These are phyloP conservation scores for Callitettix versicolor DNA, from an alignment of 1,140 invertebrate species.

Conservation along the genomic window DNA sequence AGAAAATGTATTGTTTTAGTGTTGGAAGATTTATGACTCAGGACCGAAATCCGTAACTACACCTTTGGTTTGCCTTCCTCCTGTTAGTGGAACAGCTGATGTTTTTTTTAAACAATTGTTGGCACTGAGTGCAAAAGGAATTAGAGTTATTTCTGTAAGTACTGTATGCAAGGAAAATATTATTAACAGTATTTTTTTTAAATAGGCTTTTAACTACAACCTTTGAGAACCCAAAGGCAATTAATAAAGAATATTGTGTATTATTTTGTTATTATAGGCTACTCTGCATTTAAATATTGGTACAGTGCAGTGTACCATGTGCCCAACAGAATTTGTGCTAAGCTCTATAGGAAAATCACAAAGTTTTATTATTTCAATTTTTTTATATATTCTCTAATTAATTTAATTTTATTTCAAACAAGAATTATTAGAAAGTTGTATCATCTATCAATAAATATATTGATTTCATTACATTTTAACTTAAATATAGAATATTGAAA, in stretches of 20 bases:
- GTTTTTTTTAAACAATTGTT: conserved; percentile 78
- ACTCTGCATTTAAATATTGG: no score
- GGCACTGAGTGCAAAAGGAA: conserved; percentile 62
- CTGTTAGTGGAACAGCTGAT: conserved; percentile 81
- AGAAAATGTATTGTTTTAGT: conserved; percentile 38
- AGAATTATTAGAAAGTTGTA: no score
- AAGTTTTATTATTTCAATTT: no score
- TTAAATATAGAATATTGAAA: no score
- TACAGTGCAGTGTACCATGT: no score
- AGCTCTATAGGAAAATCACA: no score
- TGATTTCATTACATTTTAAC: no score
- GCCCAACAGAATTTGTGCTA: no score
- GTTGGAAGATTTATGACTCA: conserved; percentile 81
- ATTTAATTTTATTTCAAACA: no score
- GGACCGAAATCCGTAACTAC: conserved; percentile 67
- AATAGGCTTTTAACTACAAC: neutral
- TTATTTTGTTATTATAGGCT: no score
- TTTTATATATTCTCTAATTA: no score
- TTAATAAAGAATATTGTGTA: neutral
- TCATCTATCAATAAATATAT: no score
- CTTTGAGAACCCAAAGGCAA: neutral
- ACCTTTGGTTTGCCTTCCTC: conserved; percentile 76
- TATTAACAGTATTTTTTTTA: neutral
- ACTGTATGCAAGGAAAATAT: neutral
- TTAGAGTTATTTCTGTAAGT: conserved; percentile 69